phyloP scores from a whole-genome alignment of 1,140 invertebrate species.

The Hermetia illucens region DNA sequence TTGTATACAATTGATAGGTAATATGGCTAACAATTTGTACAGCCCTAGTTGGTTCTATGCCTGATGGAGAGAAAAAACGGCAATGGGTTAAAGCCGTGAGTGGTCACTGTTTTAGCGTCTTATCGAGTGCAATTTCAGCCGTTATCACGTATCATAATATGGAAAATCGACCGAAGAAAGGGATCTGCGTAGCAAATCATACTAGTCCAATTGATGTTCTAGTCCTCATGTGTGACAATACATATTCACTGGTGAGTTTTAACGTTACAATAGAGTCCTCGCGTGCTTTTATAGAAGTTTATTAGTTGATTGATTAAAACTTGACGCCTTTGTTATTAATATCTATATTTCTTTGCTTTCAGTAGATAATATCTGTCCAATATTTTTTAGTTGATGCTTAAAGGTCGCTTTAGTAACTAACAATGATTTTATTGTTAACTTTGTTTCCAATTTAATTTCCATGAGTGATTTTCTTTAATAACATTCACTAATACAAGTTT shows the following conservation, averaged over 20 bases:
- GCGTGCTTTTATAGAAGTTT: too few species aligned
- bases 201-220: conserved; percentile 97
- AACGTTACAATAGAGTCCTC: too few species aligned
- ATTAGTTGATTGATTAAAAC: too few species aligned
- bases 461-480: not conserved
- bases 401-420: not conserved
- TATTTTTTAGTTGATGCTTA: too few species aligned
- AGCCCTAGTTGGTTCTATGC: conserved; percentile 67
- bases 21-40: conserved; percentile 72
- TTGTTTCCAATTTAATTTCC: not conserved
- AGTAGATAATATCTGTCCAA: too few species aligned
- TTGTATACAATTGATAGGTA: too few species aligned
- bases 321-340: too few species aligned
- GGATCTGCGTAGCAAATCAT: conserved; percentile 99
- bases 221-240: conserved; percentile 93
- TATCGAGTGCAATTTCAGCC: conserved; percentile 74
- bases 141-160: conserved; percentile 82
- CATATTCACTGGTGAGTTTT: conserved; percentile 85
- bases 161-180: conserved; percentile 60
- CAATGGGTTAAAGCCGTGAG: conserved; percentile 64
- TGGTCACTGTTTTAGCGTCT: conserved; percentile 77
- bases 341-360: too few species aligned
- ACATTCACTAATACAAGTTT: too few species aligned
- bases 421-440: not conserved
- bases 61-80: conserved; percentile 59